These are phyloP conservation scores for Tribolium madens DNA, from an alignment of 1,140 invertebrate genomes.

Conservation along the genomic window DNA sequence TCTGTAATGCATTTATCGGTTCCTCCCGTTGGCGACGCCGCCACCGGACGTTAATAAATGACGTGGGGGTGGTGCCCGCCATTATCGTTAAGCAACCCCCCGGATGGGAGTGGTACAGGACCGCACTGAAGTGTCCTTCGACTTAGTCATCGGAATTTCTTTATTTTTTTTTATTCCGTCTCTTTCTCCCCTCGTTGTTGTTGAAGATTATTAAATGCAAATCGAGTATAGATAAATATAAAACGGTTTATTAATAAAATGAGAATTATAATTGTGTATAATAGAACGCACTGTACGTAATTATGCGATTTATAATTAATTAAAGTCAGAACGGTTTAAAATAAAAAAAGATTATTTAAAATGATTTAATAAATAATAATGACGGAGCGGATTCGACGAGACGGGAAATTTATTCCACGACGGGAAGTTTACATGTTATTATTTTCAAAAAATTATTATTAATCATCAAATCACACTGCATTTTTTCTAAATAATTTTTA, in stretches of 20 bases:
- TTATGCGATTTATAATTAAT: conserved; percentile 25
- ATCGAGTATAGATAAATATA: conserved; percentile 6
- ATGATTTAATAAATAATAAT: conserved; percentile 32
- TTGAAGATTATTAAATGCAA: conserved; percentile 12
- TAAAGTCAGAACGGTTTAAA: conserved; percentile 19
- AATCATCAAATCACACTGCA: too few species aligned
- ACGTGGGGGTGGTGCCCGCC: conserved; percentile 55
- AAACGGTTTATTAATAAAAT: conserved; percentile 30
- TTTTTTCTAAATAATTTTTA: too few species aligned
- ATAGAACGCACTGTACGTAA: conserved; percentile 19
- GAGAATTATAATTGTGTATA: conserved; percentile 16
- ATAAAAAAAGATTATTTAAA: conserved; percentile 6
- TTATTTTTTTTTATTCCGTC: too few species aligned
- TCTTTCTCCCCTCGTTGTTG: not conserved
- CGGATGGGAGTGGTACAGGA: conserved; percentile 42
- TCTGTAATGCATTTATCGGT: conserved; percentile 28
- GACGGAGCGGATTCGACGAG: conserved; percentile 15
- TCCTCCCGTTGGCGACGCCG: conserved; percentile 52
- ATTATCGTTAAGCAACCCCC: conserved; percentile 56
- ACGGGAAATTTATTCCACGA: conserved; percentile 10
- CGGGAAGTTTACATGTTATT: not conserved
- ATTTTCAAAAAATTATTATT: too few species aligned
- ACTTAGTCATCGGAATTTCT: not conserved
- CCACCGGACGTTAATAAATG: conserved; percentile 59
- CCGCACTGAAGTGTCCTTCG: not conserved